These are phyloP conservation scores for Arenaria interpres DNA, from an alignment of 2,113 vertebrate species.

Conservation along the genomic window DNA sequence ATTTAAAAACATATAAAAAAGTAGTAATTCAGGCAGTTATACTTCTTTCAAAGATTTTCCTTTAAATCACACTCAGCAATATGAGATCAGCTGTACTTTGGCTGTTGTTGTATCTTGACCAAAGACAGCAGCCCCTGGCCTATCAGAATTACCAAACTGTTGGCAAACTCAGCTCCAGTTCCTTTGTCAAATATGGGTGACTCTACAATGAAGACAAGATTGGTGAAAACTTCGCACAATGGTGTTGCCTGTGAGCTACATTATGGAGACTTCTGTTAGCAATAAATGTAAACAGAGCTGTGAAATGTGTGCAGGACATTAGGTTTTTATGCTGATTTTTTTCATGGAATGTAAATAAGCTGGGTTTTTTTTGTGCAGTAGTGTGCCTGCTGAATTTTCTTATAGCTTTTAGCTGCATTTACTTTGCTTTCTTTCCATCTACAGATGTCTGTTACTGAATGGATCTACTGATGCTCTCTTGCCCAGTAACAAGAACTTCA, in stretches of 20 bases:
- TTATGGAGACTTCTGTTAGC: background rate
- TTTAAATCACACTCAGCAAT: constrained; percentile 71
- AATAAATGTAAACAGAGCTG: background rate
- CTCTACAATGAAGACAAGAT: background rate
- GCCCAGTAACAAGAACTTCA: background rate
- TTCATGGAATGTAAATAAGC: background rate
- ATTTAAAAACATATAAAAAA: constrained; percentile 83
- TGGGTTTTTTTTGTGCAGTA: background rate
- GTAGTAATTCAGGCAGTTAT: constrained; percentile 76
- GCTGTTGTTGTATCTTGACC: constrained; percentile 23
- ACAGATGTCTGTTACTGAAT: background rate
- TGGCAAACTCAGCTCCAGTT: constrained; percentile 11
- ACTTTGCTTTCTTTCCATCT: background rate
- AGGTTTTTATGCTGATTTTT: background rate
- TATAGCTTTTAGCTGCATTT: background rate
- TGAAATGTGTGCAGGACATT: background rate
- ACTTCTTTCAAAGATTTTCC: constrained; percentile 73
- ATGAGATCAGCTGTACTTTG: constrained; percentile 23
- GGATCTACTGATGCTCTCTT: background rate
- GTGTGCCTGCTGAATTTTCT: background rate
- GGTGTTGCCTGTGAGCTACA: background rate
- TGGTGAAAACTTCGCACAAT: background rate
- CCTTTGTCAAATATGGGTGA: background rate
- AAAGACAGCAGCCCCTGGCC: constrained; percentile 2
- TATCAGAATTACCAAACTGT: constrained; percentile 48